phyloP scores from a whole-genome alignment of 2,888 invertebrate genomes.

The Drosophila robusta region DNA sequence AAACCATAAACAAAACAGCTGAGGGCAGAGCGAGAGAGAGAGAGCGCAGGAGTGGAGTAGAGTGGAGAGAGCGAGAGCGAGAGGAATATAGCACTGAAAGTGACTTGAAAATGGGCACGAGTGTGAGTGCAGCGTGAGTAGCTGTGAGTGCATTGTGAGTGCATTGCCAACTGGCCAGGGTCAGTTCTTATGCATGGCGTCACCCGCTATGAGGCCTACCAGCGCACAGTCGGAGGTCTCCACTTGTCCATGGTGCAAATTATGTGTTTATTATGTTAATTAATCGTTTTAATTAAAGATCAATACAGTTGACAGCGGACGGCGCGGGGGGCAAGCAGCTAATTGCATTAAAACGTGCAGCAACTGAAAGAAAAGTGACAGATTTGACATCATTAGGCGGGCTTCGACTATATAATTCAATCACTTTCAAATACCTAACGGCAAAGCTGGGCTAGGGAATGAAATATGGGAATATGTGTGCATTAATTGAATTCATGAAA shows the following conservation, averaged over 20 bases:
- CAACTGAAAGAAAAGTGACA: conserved; percentile 17
- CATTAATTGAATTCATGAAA: not conserved
- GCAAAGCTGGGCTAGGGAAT: not conserved
- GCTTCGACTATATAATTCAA: conserved; percentile 5
- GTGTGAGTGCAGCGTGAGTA: conserved; percentile 31
- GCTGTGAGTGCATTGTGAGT: conserved; percentile 29
- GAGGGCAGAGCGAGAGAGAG: conserved; percentile 9
- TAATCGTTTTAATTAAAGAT: conserved; percentile 75
- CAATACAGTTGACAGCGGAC: conserved; percentile 60
- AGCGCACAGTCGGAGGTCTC: conserved; percentile 59
- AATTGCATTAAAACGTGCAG: conserved; percentile 40
- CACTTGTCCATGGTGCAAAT: conserved; percentile 61
- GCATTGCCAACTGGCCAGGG: conserved; percentile 53
- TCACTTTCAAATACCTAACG: not conserved
- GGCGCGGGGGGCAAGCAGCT: conserved; percentile 8
- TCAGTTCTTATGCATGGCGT: conserved; percentile 60
- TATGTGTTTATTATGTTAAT: conserved; percentile 73
- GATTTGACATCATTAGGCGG: conserved; percentile 29
- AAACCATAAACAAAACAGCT: conserved; percentile 73
- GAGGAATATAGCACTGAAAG: not conserved
- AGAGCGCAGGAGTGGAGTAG: not conserved
- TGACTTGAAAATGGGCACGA: not conserved
- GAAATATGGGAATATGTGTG: not conserved
- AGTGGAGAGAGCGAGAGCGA: not conserved
- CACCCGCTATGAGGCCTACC: conserved; percentile 53